Evolutionary conservation across 2,888 invertebrate genomes (phyloP), one percentile per base, ranked within the genome.

Genomic region (Noctua comes): DNA sequence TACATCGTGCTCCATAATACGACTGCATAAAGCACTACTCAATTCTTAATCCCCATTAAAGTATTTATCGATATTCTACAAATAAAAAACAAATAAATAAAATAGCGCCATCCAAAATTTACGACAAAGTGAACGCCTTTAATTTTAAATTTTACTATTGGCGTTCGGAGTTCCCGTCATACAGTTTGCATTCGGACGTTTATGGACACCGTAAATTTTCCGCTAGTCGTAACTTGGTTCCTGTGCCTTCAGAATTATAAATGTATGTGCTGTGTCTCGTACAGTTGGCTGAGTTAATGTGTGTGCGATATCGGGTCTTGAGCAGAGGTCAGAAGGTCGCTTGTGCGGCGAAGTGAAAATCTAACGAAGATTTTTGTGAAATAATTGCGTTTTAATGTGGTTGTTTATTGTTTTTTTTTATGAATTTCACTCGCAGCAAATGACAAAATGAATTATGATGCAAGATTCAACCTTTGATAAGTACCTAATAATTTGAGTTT

Each of bases 141-240:
- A 88, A 87, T 88, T 88, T 88, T 83, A 82, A 79, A 85, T 85
- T 86, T 86, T 79, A 85, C 83, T 86, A 77, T 87, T 82, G 68
- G 76, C 76, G 65, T 87, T 84, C 75, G 71, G 72, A 81, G 81
- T 83, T 84, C 79, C 76, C 79, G 84, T 87, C 88, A 86, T 83
- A 81, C 86, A 81, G 85, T 88, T 84, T 79, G 84, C 84, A 77
- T 84, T 85, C 27, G 80, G 90, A 90, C 90, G 77, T 90, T 90
- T 90, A 90, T 86, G 89, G 85, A 77, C 82, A 83, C 80, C 86
- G 88, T 90, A 90, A 90, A 90, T 89, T 89, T 86, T 71, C 77
- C 75, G 68, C 80, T 64, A 86, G 88, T 89, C 89, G 88, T 89
- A 88, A 89, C 89, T 86, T 82, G 71, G 86, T 89, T 87, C 88